These are phyloP conservation scores for Oryctolagus cuniculus DNA, from an alignment of 2,113 vertebrate genomes.

Conservation along the genomic window DNA sequence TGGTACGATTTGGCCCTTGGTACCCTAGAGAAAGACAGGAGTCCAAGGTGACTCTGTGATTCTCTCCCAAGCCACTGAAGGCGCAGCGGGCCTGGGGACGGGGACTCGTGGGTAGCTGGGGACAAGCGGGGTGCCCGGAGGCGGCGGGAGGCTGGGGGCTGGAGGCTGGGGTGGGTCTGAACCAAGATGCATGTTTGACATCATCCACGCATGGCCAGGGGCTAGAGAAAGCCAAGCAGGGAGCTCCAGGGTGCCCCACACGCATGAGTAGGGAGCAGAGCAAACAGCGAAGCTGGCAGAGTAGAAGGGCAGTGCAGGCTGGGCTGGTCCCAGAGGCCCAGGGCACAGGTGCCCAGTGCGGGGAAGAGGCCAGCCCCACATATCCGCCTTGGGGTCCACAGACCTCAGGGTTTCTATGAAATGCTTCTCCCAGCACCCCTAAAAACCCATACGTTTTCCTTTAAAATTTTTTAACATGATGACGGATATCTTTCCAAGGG, in stretches of 20 bases:
- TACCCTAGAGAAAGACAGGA: not conserved
- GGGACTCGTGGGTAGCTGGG: too few species aligned
- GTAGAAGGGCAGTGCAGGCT: not conserved
- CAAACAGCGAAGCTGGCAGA: not conserved
- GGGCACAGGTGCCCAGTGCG: not conserved
- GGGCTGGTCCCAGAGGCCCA: too few species aligned
- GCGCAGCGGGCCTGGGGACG: not conserved
- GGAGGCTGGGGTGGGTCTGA: not conserved
- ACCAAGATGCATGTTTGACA: not conserved
- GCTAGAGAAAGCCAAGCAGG: not conserved
- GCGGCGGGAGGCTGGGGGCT: not conserved
- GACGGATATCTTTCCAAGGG: slow-evolving; percentile 39
- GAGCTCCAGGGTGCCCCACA: not conserved
- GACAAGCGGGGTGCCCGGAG: too few species aligned
- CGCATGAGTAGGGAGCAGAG: not conserved
- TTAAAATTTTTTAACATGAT: not conserved
- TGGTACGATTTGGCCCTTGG: not conserved
- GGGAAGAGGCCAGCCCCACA: not conserved
- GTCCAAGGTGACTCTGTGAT: not conserved
- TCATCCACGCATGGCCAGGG: too few species aligned
- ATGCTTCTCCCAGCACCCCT: not conserved
- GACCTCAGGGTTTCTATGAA: not conserved
- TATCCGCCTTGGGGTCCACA: not conserved
- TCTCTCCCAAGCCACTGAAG: not conserved
- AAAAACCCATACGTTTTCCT: not conserved